Conservation (phyloP, 2,797 vertebrate genomes). For the Onychomys torridus region DNA sequence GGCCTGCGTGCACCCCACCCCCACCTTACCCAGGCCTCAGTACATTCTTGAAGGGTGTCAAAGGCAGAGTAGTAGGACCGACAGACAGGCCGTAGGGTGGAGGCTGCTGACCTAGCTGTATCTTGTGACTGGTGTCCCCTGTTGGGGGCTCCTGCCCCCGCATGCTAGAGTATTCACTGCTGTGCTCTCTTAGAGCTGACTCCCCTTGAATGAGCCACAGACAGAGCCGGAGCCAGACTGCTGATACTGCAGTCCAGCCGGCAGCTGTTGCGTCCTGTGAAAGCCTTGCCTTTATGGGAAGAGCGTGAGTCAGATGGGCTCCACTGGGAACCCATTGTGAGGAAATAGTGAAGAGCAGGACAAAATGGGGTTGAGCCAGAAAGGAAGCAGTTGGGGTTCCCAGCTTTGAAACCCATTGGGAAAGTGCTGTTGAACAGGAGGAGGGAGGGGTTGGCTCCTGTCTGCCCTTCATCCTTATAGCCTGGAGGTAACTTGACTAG, state of each 20-base stretch:
- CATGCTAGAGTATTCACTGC: slow-evolving; percentile 70
- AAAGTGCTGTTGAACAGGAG: slow-evolving; percentile 43
- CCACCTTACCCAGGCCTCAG: background rate
- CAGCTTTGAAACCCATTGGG: slow-evolving; percentile 38
- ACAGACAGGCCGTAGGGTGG: background rate
- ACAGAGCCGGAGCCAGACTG: slow-evolving; percentile 80
- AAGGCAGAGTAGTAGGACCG: background rate
- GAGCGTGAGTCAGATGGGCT: slow-evolving; percentile 79
- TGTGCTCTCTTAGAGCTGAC: slow-evolving; percentile 71
- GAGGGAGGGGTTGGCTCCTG: background rate
- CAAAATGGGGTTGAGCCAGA: slow-evolving; percentile 75
- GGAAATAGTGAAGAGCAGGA: slow-evolving; percentile 77
- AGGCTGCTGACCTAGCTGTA: slow-evolving; percentile 54
- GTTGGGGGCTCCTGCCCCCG: slow-evolving; percentile 54
- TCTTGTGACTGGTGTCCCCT: slow-evolving; percentile 60
- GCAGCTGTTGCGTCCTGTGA: slow-evolving; percentile 74
- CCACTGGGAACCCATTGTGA: slow-evolving; percentile 77
- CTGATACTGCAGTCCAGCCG: slow-evolving; percentile 75
- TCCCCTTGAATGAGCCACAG: slow-evolving; percentile 73
- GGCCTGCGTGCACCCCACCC: background rate
- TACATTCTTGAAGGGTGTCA: background rate
- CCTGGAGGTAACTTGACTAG: slow-evolving; percentile 24
- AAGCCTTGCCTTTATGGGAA: slow-evolving; percentile 78
- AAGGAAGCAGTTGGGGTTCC: slow-evolving; percentile 48
- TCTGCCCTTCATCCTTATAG: background rate